A percentile compares a stretch with the other conserved stretches of the same genome.
These are phyloP conservation scores for Dromas ardeola DNA, from an alignment of 2,113 vertebrate genomes.

Conservation along the genomic window DNA sequence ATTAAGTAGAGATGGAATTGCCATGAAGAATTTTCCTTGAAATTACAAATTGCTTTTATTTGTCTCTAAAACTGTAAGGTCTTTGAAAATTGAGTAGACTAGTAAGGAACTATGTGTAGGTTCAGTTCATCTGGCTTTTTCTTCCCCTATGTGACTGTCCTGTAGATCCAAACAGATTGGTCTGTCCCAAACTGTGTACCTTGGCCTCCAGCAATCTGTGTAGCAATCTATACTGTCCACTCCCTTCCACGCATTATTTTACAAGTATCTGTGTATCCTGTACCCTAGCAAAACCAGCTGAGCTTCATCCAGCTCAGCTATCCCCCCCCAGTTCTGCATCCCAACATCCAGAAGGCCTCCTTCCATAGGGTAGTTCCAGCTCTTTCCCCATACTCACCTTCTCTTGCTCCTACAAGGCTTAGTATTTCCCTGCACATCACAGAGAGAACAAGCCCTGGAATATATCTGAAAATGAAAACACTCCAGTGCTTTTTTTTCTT, in stretches of 20 bases:
- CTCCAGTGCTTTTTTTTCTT: background rate
- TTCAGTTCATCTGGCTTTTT: background rate
- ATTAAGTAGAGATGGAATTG: background rate
- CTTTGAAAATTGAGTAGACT: background rate
- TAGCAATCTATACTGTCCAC: background rate
- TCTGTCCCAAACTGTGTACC: background rate
- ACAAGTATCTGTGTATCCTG: background rate
- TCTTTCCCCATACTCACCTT: background rate
- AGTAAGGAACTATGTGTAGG: background rate
- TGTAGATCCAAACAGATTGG: rapidly evolving
- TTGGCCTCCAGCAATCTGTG: background rate
- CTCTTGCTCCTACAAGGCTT: background rate
- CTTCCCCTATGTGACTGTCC: background rate
- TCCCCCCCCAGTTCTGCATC: background rate
- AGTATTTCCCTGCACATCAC: background rate
- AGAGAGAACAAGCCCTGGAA: background rate
- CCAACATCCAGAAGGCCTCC: background rate
- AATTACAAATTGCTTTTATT: background rate
- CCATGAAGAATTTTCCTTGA: background rate
- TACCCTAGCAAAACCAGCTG: background rate
- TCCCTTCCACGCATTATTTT: background rate
- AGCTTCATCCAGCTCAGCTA: background rate
- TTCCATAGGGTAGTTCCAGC: background rate
- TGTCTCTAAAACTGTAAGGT: background rate
- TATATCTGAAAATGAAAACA: background rate